Percentiles rank a stretch among this genome's conserved stretches.
Conservation (phyloP, 2,113 vertebrate species). For the Girardinichthys multiradiatus region DNA sequence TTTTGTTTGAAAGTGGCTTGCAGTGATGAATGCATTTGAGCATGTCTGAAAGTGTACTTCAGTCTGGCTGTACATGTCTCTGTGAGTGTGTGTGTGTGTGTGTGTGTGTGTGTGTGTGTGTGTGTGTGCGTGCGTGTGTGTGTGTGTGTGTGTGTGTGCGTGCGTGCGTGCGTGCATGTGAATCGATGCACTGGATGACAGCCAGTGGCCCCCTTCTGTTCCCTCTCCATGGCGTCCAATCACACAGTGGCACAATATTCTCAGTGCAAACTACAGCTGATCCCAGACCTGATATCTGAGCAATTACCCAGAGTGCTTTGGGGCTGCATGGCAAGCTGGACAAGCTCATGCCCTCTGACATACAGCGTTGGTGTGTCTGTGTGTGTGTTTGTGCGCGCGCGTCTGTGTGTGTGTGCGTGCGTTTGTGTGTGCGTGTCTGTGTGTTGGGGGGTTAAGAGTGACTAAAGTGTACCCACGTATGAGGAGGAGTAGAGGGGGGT, state of each 20-base stretch:
- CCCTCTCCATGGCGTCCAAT: slow-evolving; percentile 69
- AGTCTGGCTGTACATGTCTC: slow-evolving; percentile 50
- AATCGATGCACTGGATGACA: slow-evolving; percentile 72
- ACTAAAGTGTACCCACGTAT: background rate
- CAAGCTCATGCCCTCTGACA: slow-evolving; percentile 75
- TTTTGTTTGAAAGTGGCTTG: slow-evolving; percentile 49
- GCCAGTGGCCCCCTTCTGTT: slow-evolving; percentile 80
- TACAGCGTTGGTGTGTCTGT: slow-evolving; percentile 34
- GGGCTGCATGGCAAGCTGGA: slow-evolving; percentile 70
- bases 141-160: slow-evolving; percentile 35
- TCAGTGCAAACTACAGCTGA: slow-evolving; percentile 76
- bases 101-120: too few species aligned
- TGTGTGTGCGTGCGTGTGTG: slow-evolving; percentile 37
- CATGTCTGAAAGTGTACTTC: slow-evolving; percentile 53
- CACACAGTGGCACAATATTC: slow-evolving; percentile 58
- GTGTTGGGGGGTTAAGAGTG: background rate
- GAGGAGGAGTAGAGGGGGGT: slow-evolving; percentile 6
- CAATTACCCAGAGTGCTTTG: slow-evolving; percentile 81
- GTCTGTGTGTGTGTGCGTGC: too few species aligned
- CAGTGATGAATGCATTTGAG: slow-evolving; percentile 53
- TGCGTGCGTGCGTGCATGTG: slow-evolving; percentile 35
- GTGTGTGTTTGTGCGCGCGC: slow-evolving; percentile 14
- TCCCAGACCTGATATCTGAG: slow-evolving; percentile 78
- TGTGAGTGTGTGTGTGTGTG: slow-evolving; percentile 10
- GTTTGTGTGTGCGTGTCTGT: too few species aligned